Base-by-base conservation (phyloP, 2,113 vertebrate genomes). In the Phrynocephalus versicolor region DNA sequence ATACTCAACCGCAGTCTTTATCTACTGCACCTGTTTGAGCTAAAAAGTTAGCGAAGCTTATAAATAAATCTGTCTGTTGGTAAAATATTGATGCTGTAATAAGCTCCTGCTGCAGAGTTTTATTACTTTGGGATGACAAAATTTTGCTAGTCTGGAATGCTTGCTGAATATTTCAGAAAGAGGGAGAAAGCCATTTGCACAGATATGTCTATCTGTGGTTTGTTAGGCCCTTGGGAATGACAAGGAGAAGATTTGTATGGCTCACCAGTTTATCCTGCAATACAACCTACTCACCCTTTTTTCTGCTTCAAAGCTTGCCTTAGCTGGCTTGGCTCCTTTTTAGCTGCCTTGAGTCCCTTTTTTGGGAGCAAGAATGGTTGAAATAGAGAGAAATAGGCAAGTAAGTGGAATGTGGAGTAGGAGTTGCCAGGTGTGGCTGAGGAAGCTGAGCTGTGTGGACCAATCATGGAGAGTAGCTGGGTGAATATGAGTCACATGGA, bases 11-110 rank as follows among this genome's bases (percentile, higher is more conserved):
- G 37, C 57, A 1, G 1, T 1, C 1, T 0, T 0, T 19, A 2
- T 12, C 0, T 4, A 35, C 58, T 81, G n/a, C 0, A 25, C 67
- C 33, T 83, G 33, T 25, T 64, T 70, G 30, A 76, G 30, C 55
- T 71, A 73, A 33, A n/a, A 72, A 83, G 69, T 84, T 87, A 79
- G 58, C 39, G n/a, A 64, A 55, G 57, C 57, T 55, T 71, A 39
- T 65, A 79, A 83, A 71, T 25, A 69, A 33, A 41, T 55, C 37
- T 70, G 58, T 33, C 65, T 87, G 16, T 87, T 45, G 78, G 51
- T 85, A 39, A 78, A 83, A 80, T 82, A 78, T 72, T 79, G 41
- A 75, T 77, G 72, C 51, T 77, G 14, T 0, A 19, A 12, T 79
- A 72, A 79, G 69, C 72, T 85, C 79, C 65, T 85, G 25, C 21